Evolutionary conservation across 2,113 vertebrate genomes (phyloP).

Genomic region (Megaleporinus macrocephalus): DNA sequence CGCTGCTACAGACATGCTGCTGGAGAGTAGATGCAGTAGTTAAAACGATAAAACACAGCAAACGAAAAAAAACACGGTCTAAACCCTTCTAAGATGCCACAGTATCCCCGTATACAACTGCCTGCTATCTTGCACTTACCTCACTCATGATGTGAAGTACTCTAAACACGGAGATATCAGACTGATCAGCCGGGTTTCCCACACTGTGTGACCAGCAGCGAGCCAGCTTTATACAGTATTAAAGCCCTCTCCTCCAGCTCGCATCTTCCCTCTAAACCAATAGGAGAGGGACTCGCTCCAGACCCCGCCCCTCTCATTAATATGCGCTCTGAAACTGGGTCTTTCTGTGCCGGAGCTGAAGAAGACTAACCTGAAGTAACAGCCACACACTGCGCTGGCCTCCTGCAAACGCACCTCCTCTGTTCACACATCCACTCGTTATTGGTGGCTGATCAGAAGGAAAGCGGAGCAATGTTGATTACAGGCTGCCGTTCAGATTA

Average conservation of each 20-base stretch:
- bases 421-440: not conserved
- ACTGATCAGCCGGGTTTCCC: not conserved
- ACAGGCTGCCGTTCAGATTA: too few relatives aligned
- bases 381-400: too few relatives aligned
- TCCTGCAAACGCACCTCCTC: not conserved
- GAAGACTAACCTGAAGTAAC: too few relatives aligned
- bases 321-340: conserved; percentile 55
- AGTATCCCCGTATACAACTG: too few relatives aligned
- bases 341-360: too few relatives aligned
- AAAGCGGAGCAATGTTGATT: not conserved
- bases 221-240: conserved; percentile 78
- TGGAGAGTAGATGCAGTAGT: too few relatives aligned
- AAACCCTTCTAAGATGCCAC: too few relatives aligned
- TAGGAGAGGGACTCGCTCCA: conserved; percentile 71
- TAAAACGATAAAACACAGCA: too few relatives aligned
- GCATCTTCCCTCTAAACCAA: conserved; percentile 77
- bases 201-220: conserved; percentile 4
- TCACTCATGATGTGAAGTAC: conserved; percentile 76
- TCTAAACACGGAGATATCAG: conserved; percentile 42
- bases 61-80: too few relatives aligned
- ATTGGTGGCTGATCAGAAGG: not conserved
- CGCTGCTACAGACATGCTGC: too few relatives aligned
- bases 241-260: conserved; percentile 57
- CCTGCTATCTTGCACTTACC: conserved; percentile 64
- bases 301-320: conserved; percentile 70